Evolutionary conservation across 2,113 vertebrate genomes (phyloP).

Genomic region (Cavia aperea): DNA sequence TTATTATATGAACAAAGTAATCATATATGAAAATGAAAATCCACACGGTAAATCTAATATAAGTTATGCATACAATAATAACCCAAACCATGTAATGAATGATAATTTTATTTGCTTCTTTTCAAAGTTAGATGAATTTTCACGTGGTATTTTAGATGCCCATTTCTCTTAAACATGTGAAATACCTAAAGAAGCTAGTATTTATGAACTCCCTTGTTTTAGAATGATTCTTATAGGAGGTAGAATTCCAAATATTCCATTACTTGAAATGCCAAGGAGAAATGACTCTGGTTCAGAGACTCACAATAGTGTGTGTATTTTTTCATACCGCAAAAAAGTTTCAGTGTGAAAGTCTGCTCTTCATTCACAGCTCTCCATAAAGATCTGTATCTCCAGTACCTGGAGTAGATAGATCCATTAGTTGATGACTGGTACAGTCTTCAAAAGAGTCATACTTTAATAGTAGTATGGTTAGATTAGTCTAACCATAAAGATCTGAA

Average conservation of each 20-base stretch:
- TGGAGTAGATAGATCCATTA: background rate
- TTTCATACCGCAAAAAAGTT: background rate
- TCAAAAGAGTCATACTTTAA: background rate
- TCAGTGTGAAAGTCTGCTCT: background rate
- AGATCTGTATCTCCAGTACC: background rate
- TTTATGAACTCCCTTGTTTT: background rate
- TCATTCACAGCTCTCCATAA: constrained; percentile 14
- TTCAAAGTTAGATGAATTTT: constrained; percentile 38
- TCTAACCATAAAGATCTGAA: constrained; percentile 6
- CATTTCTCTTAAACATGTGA: background rate
- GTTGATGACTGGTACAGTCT: background rate
- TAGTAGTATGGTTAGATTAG: background rate
- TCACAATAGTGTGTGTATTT: background rate
- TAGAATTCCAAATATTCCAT: background rate
- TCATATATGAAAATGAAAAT: constrained; percentile 56
- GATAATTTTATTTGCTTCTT: constrained; percentile 42
- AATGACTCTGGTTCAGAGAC: background rate
- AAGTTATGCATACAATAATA: constrained; percentile 35
- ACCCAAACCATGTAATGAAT: constrained; percentile 20
- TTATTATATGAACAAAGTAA: constrained; percentile 53
- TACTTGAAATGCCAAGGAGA: constrained; percentile 15
- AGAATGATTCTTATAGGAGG: background rate
- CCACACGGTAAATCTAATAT: constrained; percentile 41
- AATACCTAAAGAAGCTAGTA: background rate
- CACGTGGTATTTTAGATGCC: background rate